These are phyloP conservation scores for Pandion haliaetus DNA, from an alignment of 2,113 vertebrate genomes.

Conservation along the genomic window DNA sequence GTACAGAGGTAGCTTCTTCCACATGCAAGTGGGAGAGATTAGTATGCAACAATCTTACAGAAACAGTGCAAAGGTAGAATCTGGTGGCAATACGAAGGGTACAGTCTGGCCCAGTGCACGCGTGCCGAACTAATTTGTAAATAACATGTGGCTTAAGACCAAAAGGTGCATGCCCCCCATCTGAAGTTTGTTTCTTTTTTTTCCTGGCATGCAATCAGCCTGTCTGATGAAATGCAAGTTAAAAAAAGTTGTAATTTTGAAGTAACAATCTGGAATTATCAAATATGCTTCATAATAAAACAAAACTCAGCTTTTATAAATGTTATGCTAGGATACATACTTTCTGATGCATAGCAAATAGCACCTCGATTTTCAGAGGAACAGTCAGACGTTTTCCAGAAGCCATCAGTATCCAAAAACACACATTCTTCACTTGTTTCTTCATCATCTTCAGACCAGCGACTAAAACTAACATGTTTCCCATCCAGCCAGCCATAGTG, in stretches of 20 bases:
- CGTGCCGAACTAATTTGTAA: background rate
- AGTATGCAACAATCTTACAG: background rate
- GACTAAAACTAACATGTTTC: constrained; percentile 85
- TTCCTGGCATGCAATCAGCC: background rate
- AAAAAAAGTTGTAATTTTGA: background rate
- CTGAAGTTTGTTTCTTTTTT: background rate
- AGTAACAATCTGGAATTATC: background rate
- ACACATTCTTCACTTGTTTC: constrained; percentile 80
- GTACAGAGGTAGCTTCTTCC: background rate
- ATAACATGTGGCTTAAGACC: background rate
- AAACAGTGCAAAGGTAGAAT: background rate
- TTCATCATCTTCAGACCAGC: constrained; percentile 80
- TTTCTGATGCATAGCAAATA: constrained; percentile 84
- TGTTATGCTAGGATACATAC: constrained; percentile 67
- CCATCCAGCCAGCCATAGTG: constrained; percentile 91
- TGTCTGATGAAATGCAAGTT: background rate
- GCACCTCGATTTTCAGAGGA: constrained; percentile 78
- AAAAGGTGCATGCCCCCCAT: rapidly evolving
- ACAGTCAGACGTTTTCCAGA: constrained; percentile 90
- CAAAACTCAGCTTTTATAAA: background rate
- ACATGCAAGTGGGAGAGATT: background rate
- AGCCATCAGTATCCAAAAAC: constrained; percentile 87
- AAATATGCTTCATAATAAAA: background rate
- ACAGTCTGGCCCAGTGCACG: background rate
- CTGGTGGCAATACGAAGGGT: background rate